Percentiles rank a stretch among this genome's conserved stretches.
Evolutionary conservation across 2,113 vertebrate genomes (phyloP).

Genomic region (Tursiops truncatus): DNA sequence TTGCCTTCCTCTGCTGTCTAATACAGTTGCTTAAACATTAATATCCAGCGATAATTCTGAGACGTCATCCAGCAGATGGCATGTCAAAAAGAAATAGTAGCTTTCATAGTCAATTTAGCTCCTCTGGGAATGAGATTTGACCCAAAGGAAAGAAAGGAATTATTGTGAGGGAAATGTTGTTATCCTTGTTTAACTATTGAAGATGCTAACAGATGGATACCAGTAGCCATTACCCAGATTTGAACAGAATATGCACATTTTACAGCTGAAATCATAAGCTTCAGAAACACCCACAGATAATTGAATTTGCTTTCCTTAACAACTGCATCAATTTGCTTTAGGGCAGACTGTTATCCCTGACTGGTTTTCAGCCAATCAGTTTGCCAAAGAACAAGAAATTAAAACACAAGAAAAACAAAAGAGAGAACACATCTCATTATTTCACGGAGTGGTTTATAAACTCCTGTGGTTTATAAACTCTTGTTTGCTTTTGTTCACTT

Average conservation of each 20-base stretch:
- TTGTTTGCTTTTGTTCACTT: background rate
- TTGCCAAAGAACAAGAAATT: background rate
- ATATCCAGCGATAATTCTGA: background rate
- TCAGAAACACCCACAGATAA: background rate
- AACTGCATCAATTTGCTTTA: background rate
- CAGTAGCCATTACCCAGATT: background rate
- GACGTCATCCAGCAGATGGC: background rate
- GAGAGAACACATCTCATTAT: background rate
- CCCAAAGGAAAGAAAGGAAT: background rate
- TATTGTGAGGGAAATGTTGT: background rate
- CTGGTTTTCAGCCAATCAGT: background rate
- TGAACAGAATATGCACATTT: background rate
- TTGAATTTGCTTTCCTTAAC: background rate
- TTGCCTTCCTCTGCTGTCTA: background rate
- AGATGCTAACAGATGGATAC: background rate
- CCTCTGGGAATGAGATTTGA: background rate
- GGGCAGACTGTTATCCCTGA: background rate
- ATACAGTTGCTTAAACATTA: background rate
- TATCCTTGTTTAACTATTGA: background rate
- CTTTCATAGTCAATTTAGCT: background rate
- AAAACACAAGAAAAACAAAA: background rate
- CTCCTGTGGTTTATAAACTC: background rate
- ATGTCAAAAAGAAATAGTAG: background rate
- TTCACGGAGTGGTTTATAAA: background rate
- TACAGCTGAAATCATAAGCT: background rate